Base-by-base conservation (phyloP, 2,113 vertebrate genomes). In the Thomomys bottae region DNA sequence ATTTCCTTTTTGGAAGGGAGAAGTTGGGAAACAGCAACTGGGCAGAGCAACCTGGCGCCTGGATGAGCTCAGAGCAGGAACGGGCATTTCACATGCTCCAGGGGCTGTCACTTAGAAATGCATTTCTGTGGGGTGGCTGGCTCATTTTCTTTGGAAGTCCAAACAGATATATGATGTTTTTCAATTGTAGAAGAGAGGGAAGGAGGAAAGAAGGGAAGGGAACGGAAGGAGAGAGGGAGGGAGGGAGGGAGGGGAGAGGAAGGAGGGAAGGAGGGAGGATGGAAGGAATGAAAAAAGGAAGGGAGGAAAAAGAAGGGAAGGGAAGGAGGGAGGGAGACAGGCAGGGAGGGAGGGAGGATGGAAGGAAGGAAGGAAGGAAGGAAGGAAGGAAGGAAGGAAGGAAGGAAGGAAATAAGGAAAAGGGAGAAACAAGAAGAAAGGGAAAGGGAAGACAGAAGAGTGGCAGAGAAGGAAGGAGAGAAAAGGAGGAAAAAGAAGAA, bases 1-100 rank as follows among this genome's bases (percentile, higher is more conserved):
- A 95, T 97, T 97, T 97, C 95, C 95, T 97, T 97, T 96, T 94
- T 95, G 0, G 95, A 97, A 96, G 88, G 95, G 94, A 97, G 94
- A 96, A 96, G 84, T 86, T 92, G 11, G 89, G 95, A 95, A 95
- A 96, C 87, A 96, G 96, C 93, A 85, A 95, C 59, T 93, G 97
- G 95, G 96, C 97, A 96, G 96, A 95, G 96, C 95, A 45, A 83
- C 21, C 93, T 42, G 95, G 96, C 11, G 2, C 61, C 68, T 85
- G 0, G 0, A 61, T 92, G 96, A 97, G 92, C 95, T 90, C 6
- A 26, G 23, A 70, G 92, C 88, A 88, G 23, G 95, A 96, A 95
- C 95, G 18, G 95, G 89, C 93, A 36, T 85, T 96, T 96, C 97
- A 92, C 92, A 92, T 0, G 95, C 95, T 96, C 96, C 90, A 87